These are phyloP conservation scores for Thamnophis elegans DNA, from an alignment of 2,797 vertebrate genomes.

Conservation along the genomic window DNA sequence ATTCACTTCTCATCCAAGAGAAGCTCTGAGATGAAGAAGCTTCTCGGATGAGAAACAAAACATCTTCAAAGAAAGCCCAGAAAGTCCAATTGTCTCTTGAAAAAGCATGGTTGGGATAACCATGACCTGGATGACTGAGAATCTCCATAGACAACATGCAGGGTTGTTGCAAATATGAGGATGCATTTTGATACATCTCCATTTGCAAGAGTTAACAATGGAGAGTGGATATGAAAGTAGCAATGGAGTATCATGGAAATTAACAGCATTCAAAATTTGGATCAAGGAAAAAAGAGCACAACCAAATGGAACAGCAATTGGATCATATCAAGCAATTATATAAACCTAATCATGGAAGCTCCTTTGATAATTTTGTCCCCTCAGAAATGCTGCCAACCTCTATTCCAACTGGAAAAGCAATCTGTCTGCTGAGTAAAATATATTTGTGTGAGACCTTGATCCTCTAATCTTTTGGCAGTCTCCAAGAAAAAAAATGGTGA, in stretches of 20 bases:
- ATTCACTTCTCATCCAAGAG: background rate
- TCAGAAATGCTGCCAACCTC: background rate
- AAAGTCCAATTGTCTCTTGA: background rate
- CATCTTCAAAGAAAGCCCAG: background rate
- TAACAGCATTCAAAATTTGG: constrained; percentile 4
- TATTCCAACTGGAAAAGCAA: background rate
- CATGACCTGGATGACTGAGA: background rate
- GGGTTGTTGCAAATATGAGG: constrained; percentile 27
- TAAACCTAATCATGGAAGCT: background rate
- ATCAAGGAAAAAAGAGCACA: background rate
- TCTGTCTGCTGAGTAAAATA: background rate
- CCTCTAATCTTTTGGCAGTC: background rate
- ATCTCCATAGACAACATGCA: constrained; percentile 37
- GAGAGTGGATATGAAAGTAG: constrained; percentile 34
- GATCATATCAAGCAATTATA: background rate
- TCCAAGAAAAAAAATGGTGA: background rate
- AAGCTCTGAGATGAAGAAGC: too few species aligned
- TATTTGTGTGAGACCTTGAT: background rate
- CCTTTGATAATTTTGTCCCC: background rate
- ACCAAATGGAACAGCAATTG: background rate
- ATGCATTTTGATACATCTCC: constrained; percentile 28
- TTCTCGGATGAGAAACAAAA: background rate
- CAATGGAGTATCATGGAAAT: constrained; percentile 41
- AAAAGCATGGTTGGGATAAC: background rate
- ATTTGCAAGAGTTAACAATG: constrained; percentile 1